phyloP scores from a whole-genome alignment of 2,113 vertebrate species.

The Leptosomus discolor region DNA sequence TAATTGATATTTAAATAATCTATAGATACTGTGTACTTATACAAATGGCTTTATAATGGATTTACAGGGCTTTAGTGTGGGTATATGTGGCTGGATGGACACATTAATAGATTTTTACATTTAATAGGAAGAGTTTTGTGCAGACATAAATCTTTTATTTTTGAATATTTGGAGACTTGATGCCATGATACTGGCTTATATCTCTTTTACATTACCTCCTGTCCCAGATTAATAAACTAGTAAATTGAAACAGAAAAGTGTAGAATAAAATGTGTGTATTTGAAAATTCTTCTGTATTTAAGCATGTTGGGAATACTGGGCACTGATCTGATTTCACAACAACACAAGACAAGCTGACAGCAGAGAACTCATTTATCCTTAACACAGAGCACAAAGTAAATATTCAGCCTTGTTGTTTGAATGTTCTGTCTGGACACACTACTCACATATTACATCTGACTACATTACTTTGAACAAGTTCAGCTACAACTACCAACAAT shows the following conservation, averaged over 20 bases:
- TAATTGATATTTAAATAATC: background rate
- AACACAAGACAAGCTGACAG: background rate
- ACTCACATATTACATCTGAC: background rate
- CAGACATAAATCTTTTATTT: background rate
- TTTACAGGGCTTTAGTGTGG: background rate
- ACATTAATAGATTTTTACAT: background rate
- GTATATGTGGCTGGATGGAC: background rate
- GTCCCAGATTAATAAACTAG: background rate
- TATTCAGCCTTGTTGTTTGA: constrained; percentile 55
- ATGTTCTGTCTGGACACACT: constrained; percentile 22
- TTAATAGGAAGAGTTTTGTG: background rate
- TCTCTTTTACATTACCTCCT: background rate
- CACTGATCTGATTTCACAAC: constrained; percentile 10
- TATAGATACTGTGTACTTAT: background rate
- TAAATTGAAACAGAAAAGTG: background rate
- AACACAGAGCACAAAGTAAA: constrained; percentile 42
- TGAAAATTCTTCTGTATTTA: constrained; percentile 7
- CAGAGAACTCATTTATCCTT: constrained; percentile 48
- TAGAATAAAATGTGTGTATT: background rate
- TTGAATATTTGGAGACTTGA: background rate
- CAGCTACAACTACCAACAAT: constrained; percentile 5
- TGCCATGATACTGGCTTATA: background rate
- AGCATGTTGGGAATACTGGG: background rate
- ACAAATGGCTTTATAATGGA: background rate
- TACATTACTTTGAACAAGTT: background rate